Conservation (phyloP, 2,888 invertebrate genomes). For the Philhelius pedissequus region DNA sequence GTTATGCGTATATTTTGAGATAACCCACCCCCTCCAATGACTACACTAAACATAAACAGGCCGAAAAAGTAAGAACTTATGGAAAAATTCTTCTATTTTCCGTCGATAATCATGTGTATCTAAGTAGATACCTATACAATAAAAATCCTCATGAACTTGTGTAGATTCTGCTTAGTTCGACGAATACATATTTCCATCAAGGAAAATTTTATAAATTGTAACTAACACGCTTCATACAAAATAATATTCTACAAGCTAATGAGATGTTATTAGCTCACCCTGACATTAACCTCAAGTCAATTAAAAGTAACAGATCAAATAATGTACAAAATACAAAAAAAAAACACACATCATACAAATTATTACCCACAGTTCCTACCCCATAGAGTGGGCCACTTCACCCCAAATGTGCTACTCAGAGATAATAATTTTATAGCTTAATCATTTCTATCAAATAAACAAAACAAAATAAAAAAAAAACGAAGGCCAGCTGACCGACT, state of each 20-base stretch:
- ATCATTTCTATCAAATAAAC: constrained; percentile 32
- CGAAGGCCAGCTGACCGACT: constrained; percentile 58
- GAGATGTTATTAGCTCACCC: not conserved
- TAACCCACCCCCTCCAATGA: too few species aligned
- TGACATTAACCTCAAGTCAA: constrained; percentile 9
- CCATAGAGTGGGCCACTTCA: constrained; percentile 48
- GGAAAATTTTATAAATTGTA: not conserved
- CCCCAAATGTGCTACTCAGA: constrained; percentile 39
- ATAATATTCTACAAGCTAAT: not conserved
- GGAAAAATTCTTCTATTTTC: too few species aligned
- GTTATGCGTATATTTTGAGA: too few species aligned
- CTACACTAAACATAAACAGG: too few species aligned
- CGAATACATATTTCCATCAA: too few species aligned
- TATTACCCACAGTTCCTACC: not conserved
- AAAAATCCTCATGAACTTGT: too few species aligned
- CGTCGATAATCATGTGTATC: too few species aligned
- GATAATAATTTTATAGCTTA: constrained; percentile 35
- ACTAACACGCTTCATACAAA: not conserved
- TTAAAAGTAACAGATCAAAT: not conserved
- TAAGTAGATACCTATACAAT: too few species aligned
- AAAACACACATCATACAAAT: constrained; percentile 14
- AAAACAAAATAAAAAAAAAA: constrained; percentile 1
- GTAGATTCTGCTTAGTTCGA: too few species aligned
- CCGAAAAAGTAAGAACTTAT: too few species aligned
- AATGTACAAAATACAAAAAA: not conserved